These are phyloP conservation scores for Megaceryle torquata DNA, from an alignment of 2,113 vertebrate genomes.

Conservation along the genomic window DNA sequence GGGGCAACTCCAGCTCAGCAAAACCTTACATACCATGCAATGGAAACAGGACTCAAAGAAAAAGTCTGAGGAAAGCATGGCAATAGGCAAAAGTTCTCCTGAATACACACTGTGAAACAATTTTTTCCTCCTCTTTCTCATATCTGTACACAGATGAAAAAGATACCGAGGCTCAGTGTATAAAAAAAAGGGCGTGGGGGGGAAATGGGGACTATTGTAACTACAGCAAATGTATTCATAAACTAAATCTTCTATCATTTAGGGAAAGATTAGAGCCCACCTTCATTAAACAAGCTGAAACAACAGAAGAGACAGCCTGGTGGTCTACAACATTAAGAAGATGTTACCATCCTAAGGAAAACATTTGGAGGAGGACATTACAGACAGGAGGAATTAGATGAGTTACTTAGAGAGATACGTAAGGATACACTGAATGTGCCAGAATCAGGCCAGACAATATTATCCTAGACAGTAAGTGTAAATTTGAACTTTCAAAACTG, in stretches of 20 bases:
- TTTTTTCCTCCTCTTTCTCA: rapidly evolving
- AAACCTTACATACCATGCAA: rapidly evolving
- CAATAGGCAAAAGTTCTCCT: neutral
- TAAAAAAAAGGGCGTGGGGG: neutral
- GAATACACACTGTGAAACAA: neutral
- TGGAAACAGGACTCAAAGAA: neutral
- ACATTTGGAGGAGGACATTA: neutral
- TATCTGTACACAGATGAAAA: neutral
- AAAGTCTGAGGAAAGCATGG: neutral
- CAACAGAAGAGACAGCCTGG: neutral
- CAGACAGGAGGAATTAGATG: neutral
- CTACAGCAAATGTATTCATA: neutral
- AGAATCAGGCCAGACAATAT: neutral
- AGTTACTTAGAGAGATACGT: neutral
- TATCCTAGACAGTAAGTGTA: neutral
- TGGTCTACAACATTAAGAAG: neutral
- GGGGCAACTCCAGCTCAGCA: neutral
- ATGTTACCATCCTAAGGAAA: neutral
- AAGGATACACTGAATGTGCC: rapidly evolving
- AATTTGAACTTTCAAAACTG: neutral
- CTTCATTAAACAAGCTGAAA: neutral
- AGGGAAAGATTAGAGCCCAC: neutral
- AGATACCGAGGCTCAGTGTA: neutral
- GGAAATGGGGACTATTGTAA: neutral
- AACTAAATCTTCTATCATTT: neutral